Evolutionary conservation across 2,113 vertebrate species (phyloP).

Genomic region (Rhinoderma darwinii): DNA sequence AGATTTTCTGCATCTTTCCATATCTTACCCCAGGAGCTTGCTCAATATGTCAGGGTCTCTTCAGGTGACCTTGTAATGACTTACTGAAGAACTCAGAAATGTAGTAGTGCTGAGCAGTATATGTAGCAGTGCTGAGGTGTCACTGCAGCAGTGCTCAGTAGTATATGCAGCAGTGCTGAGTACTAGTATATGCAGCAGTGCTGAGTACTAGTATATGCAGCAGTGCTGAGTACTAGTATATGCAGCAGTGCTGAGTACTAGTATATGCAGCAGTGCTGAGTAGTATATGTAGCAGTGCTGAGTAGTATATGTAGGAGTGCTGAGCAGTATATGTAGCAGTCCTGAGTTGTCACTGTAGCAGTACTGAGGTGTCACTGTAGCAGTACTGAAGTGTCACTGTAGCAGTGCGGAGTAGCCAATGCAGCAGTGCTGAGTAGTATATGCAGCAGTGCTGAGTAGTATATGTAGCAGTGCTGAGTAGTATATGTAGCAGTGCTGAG

Average conservation of each 20-base stretch:
- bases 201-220: too few species aligned
- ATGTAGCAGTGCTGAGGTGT: too few species aligned
- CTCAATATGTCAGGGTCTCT: background rate
- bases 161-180: too few species aligned
- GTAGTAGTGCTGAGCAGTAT: background rate
- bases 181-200: background rate
- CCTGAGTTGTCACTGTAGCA: background rate
- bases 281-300: too few species aligned
- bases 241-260: too few species aligned
- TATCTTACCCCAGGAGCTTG: conserved; percentile 59
- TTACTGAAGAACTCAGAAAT: background rate
- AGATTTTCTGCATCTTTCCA: conserved; percentile 61
- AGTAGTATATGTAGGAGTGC: background rate
- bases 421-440: background rate
- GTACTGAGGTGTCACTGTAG: background rate
- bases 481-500: background rate
- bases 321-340: too few species aligned
- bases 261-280: background rate
- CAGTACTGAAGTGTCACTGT: too few species aligned
- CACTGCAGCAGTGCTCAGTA: too few species aligned
- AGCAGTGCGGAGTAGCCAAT: too few species aligned
- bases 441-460: too few species aligned
- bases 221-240: too few species aligned
- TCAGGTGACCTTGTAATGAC: background rate
- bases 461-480: too few species aligned